phyloP scores from a whole-genome alignment of 1,140 invertebrate species.

The Lepidurus apus region DNA sequence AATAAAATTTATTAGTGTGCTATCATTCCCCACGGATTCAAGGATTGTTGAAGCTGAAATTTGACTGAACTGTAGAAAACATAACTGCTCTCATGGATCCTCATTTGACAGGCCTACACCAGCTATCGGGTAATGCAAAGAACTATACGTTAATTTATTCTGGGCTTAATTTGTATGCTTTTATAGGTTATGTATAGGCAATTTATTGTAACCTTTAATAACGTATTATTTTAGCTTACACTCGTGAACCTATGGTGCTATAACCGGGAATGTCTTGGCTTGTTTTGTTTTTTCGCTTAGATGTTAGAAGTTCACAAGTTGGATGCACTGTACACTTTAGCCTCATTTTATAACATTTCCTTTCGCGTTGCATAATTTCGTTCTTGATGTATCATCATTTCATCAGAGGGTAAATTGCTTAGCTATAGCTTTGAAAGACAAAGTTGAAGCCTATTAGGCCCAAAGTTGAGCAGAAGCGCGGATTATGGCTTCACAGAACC shows the following conservation, averaged over 20 bases:
- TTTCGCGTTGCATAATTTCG: background rate
- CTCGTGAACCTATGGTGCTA: background rate
- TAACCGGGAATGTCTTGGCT: background rate
- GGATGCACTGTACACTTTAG: background rate
- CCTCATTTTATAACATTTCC: background rate
- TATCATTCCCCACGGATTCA: background rate
- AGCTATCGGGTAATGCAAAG: slow-evolving; percentile 26
- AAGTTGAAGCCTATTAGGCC: background rate
- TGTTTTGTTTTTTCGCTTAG: background rate
- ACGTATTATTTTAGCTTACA: background rate
- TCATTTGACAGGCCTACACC: slow-evolving; percentile 32
- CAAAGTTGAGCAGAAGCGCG: background rate
- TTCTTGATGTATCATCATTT: background rate
- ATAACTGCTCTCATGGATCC: slow-evolving; percentile 29
- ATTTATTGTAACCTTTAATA: background rate
- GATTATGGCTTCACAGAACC: background rate
- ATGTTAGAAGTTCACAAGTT: background rate
- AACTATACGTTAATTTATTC: background rate
- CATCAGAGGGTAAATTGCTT: background rate
- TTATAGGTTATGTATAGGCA: background rate
- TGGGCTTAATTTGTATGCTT: background rate
- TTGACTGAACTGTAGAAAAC: background rate
- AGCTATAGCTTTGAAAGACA: background rate
- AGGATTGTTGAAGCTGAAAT: background rate
- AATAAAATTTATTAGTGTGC: background rate